These are phyloP conservation scores for Pipistrellus pipistrellus DNA, from an alignment of 2,797 vertebrate species.

Conservation along the genomic window DNA sequence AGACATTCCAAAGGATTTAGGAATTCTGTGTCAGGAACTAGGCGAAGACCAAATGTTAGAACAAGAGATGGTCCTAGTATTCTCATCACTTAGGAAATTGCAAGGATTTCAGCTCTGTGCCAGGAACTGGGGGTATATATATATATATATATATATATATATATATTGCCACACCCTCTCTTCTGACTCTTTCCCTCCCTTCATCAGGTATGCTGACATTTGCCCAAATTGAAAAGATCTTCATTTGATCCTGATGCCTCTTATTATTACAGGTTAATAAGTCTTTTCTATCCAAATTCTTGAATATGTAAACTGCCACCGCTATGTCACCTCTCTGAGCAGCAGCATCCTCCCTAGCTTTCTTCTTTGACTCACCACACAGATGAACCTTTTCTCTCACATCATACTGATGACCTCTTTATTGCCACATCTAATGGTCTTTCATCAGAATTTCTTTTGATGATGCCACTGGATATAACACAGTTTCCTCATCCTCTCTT, in stretches of 20 bases:
- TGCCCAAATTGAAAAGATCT: not conserved
- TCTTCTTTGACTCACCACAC: slow-evolving; percentile 37
- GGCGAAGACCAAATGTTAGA: not conserved
- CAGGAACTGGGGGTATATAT: not conserved
- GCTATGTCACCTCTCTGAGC: not conserved
- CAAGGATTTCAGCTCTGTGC: not conserved
- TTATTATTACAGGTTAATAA: not conserved
- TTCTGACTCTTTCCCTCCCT: not conserved
- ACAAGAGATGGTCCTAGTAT: not conserved
- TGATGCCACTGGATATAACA: not conserved
- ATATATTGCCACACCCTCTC: not conserved
- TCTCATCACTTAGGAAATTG: not conserved
- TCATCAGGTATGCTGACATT: not conserved
- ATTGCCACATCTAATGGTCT: slow-evolving; percentile 29
- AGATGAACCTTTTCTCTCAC: not conserved
- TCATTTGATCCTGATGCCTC: not conserved
- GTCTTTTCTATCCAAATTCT: slow-evolving; percentile 11
- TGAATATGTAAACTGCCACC: not conserved
- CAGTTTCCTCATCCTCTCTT: not conserved
- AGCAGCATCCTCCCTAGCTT: not conserved
- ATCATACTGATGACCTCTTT: not conserved
- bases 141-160: too few species aligned
- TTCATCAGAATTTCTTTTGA: slow-evolving; percentile 49
- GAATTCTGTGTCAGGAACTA: slow-evolving; percentile 14
- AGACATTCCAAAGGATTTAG: not conserved